Conservation (phyloP, 2,888 invertebrate species). For the Periphyllus acericola region DNA sequence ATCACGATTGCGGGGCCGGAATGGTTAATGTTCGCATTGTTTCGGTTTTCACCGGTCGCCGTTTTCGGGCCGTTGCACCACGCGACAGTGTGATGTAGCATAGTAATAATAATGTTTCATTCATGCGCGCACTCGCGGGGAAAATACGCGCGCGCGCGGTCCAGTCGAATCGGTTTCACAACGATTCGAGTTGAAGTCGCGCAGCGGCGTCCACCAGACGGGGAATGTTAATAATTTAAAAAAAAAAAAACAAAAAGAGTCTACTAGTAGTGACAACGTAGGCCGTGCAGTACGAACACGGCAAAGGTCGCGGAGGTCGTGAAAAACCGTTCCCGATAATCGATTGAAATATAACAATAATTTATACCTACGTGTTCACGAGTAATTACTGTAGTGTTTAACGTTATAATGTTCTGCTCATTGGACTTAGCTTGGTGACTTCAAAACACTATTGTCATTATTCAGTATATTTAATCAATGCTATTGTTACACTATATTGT, state of each 20-base stretch:
- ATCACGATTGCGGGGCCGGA: constrained; percentile 47
- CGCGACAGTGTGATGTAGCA: too few relatives aligned
- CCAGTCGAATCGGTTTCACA: constrained; percentile 7
- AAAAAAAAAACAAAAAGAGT: background rate
- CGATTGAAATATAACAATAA: background rate
- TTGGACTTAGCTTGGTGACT: too few relatives aligned
- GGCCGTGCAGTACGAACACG: background rate
- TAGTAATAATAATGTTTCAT: constrained; percentile 41
- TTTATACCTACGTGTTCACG: too few relatives aligned
- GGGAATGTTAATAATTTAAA: background rate
- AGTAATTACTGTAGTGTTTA: too few relatives aligned
- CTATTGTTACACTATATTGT: too few relatives aligned
- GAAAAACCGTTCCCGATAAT: background rate
- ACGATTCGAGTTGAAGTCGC: background rate
- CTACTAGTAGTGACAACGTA: background rate
- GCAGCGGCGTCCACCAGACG: background rate
- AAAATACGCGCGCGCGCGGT: background rate
- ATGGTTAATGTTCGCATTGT: constrained; percentile 57
- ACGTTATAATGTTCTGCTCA: too few relatives aligned
- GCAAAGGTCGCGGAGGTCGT: background rate
- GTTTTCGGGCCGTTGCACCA: constrained; percentile 31
- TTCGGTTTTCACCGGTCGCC: constrained; percentile 46
- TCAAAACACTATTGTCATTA: too few relatives aligned
- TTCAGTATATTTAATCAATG: too few relatives aligned
- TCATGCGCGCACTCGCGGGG: constrained; percentile 9